These are phyloP conservation scores for Allophyes oxyacanthae DNA, from an alignment of 2,888 invertebrate species.

Conservation along the genomic window DNA sequence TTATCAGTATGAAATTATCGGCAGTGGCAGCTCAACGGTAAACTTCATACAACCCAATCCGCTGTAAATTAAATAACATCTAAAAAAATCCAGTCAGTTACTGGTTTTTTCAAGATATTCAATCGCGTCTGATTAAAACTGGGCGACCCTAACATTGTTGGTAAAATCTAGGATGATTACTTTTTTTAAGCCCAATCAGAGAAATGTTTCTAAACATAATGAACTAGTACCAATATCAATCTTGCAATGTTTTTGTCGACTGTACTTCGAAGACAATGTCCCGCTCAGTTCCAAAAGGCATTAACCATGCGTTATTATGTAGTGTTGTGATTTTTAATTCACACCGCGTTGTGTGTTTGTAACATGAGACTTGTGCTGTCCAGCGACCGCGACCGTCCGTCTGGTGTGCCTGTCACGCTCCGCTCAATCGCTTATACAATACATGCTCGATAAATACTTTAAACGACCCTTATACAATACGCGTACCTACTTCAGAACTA, in stretches of 20 bases:
- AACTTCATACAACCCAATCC: constrained; percentile 11
- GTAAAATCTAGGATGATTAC: not conserved
- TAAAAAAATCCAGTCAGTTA: not conserved
- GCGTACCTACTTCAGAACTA: constrained; percentile 25
- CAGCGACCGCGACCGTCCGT: constrained; percentile 72
- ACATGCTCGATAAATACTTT: constrained; percentile 49
- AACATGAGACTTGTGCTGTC: constrained; percentile 70
- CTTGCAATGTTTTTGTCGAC: constrained; percentile 29
- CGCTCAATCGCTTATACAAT: constrained; percentile 61
- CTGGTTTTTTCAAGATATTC: not conserved
- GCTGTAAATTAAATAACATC: too few relatives aligned
- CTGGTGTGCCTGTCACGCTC: constrained; percentile 68
- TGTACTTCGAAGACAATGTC: constrained; percentile 42
- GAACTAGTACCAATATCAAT: not conserved
- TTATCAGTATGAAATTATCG: constrained; percentile 17
- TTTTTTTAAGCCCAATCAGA: not conserved
- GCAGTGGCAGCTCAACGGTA: constrained; percentile 19
- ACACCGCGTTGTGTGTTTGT: constrained; percentile 71
- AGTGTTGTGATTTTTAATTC: constrained; percentile 71
- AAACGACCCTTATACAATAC: constrained; percentile 44
- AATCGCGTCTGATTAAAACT: not conserved
- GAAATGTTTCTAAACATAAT: not conserved
- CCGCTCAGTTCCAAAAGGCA: constrained; percentile 41
- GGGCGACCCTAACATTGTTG: not conserved
- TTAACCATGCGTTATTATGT: constrained; percentile 49